These are phyloP conservation scores for Aurelia aurita DNA, from an alignment of 30 jellyfish, hydroid and myxozoan genomes.

Conservation along the genomic window DNA sequence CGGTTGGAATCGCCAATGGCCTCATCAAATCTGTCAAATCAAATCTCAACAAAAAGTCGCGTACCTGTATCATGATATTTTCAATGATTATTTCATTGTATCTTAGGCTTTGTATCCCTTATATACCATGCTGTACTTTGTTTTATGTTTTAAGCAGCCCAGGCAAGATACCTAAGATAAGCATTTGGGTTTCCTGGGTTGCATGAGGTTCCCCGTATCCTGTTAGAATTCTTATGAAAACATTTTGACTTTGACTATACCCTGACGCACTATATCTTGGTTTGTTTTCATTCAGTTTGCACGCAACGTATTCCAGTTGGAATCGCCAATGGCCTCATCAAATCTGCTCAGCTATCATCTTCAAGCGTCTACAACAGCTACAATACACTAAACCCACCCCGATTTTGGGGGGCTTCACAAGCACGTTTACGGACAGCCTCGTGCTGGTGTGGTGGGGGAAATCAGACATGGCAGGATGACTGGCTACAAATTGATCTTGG, in stretches of 20 bases:
- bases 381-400: neutral
- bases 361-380: slow-evolving; percentile 10
- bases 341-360: neutral
- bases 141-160: too few relatives aligned
- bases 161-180: too few relatives aligned
- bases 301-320: slow-evolving; percentile 24
- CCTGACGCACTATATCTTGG: too few relatives aligned
- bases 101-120: too few relatives aligned
- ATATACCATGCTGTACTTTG: too few relatives aligned
- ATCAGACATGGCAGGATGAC: slow-evolving; percentile 19
- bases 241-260: too few relatives aligned
- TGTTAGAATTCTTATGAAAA: too few relatives aligned
- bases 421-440: slow-evolving; percentile 43
- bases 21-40: neutral
- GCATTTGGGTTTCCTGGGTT: too few relatives aligned
- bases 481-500: slow-evolving; percentile 51
- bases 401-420: slow-evolving; percentile 35
- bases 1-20: slow-evolving; percentile 44
- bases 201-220: too few relatives aligned
- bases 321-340: slow-evolving; percentile 30
- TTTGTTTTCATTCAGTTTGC: slow-evolving; percentile 3
- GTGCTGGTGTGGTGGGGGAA: slow-evolving; percentile 52
- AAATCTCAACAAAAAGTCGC: too few relatives aligned
- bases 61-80: too few relatives aligned
- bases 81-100: too few relatives aligned